These are phyloP conservation scores for Crocallis elinguaria DNA, from an alignment of 2,888 invertebrate genomes.

Conservation along the genomic window DNA sequence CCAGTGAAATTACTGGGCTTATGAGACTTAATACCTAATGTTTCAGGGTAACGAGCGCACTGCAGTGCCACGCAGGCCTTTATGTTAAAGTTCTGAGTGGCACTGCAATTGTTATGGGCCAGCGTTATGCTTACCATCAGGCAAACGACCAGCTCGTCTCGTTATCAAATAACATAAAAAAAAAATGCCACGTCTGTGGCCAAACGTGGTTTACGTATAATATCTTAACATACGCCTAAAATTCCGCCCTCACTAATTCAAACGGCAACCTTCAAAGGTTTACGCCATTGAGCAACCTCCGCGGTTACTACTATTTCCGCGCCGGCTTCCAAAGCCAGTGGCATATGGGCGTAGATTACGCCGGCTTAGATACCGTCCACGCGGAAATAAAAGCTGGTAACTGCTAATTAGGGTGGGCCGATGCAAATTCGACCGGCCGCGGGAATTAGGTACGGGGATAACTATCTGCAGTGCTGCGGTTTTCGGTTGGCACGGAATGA, in stretches of 20 bases:
- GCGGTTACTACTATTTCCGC: conserved; percentile 15
- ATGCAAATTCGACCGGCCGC: conserved; percentile 67
- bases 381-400: conserved; percentile 79
- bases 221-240: too few species aligned
- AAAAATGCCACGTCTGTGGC: too few species aligned
- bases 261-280: not conserved
- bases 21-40: too few species aligned
- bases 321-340: conserved; percentile 36
- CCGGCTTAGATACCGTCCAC: conserved; percentile 71
- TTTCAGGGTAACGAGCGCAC: too few species aligned
- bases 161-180: too few species aligned
- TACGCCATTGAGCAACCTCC: not conserved
- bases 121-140: too few species aligned
- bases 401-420: conserved; percentile 74
- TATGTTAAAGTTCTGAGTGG: too few species aligned
- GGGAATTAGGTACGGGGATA: conserved; percentile 50
- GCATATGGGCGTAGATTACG: conserved; percentile 68
- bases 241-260: not conserved
- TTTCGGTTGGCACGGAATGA: conserved; percentile 9
- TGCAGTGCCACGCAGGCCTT: too few species aligned
- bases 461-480: conserved; percentile 23
- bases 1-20: too few species aligned
- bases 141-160: too few species aligned
- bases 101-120: too few species aligned
- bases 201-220: too few species aligned